phyloP scores from a whole-genome alignment of 1,140 invertebrate species.

The Antheraea mylitta region DNA sequence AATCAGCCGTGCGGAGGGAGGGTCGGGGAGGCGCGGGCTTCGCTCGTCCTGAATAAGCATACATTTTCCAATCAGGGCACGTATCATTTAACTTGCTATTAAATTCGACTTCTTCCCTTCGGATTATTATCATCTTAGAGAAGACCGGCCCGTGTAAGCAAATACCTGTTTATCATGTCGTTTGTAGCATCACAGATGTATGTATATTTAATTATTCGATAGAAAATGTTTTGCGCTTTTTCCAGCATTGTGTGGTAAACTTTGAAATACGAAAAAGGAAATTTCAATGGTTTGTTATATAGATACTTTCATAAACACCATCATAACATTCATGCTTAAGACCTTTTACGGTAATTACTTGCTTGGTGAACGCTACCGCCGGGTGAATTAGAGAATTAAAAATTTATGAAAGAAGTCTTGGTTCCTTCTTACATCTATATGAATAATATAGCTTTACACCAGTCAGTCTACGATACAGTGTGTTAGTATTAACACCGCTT shows the following conservation, averaged over 20 bases:
- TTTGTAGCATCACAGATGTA: background rate
- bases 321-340: constrained; percentile 77
- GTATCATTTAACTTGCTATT: constrained; percentile 79
- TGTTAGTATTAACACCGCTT: background rate
- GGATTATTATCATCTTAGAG: constrained; percentile 73
- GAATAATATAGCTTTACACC: constrained; percentile 21
- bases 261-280: constrained; percentile 60
- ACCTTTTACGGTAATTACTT: constrained; percentile 77
- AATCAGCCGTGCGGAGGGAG: constrained; percentile 72
- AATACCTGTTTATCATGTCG: constrained; percentile 35
- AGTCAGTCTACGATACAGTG: background rate
- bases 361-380: constrained; percentile 39
- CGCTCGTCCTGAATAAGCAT: constrained; percentile 75
- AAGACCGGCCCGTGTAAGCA: constrained; percentile 29
- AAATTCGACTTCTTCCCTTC: constrained; percentile 76
- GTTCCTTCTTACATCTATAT: constrained; percentile 54
- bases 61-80: constrained; percentile 78
- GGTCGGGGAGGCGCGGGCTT: constrained; percentile 49
- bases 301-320: constrained; percentile 73
- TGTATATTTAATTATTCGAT: constrained; percentile 3
- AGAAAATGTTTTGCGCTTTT: constrained; percentile 10
- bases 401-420: constrained; percentile 72
- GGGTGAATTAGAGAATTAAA: constrained; percentile 75
- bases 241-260: constrained; percentile 58
- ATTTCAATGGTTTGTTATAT: constrained; percentile 49